phyloP scores from a whole-genome alignment of 2,888 invertebrate genomes.

The Nomada goodeniana region DNA sequence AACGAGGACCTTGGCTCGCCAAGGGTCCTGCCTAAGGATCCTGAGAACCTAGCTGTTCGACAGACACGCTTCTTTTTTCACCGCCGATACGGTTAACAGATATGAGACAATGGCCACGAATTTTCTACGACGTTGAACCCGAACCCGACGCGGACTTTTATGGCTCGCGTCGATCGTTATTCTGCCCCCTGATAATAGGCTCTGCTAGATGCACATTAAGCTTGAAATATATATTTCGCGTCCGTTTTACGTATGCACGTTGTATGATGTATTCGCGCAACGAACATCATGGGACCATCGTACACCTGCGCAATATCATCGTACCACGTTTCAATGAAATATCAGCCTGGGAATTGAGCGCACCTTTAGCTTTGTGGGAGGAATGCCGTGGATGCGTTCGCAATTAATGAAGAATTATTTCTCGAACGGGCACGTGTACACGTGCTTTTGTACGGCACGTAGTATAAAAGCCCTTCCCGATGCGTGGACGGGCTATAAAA shows the following conservation, averaged over 20 bases:
- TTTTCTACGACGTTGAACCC: slow-evolving; percentile 21
- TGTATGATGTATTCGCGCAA: neutral
- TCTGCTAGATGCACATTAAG: neutral
- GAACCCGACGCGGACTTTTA: slow-evolving; percentile 43
- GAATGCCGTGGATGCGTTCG: slow-evolving; percentile 18
- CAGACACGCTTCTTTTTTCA: slow-evolving; percentile 45
- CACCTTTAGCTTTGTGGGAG: slow-evolving; percentile 13
- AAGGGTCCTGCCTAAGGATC: slow-evolving; percentile 50
- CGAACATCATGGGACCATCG: neutral
- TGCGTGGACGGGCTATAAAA: slow-evolving; percentile 68
- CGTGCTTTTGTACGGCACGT: slow-evolving; percentile 46
- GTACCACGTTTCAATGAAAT: slow-evolving; percentile 31
- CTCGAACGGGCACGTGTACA: slow-evolving; percentile 34
- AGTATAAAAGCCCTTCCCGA: slow-evolving; percentile 43
- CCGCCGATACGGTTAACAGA: slow-evolving; percentile 48
- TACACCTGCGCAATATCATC: slow-evolving; percentile 14
- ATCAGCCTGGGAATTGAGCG: slow-evolving; percentile 64
- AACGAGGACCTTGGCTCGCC: slow-evolving; percentile 38
- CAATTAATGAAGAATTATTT: slow-evolving; percentile 67
- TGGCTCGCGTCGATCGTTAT: slow-evolving; percentile 45
- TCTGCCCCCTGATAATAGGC: slow-evolving; percentile 17
- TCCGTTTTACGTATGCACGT: neutral
- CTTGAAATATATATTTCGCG: slow-evolving; percentile 10
- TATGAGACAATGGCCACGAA: slow-evolving; percentile 50
- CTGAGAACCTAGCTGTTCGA: slow-evolving; percentile 61